These are phyloP conservation scores for Motacilla tschutschensis DNA, from an alignment of 2,113 vertebrate species.

Conservation along the genomic window DNA sequence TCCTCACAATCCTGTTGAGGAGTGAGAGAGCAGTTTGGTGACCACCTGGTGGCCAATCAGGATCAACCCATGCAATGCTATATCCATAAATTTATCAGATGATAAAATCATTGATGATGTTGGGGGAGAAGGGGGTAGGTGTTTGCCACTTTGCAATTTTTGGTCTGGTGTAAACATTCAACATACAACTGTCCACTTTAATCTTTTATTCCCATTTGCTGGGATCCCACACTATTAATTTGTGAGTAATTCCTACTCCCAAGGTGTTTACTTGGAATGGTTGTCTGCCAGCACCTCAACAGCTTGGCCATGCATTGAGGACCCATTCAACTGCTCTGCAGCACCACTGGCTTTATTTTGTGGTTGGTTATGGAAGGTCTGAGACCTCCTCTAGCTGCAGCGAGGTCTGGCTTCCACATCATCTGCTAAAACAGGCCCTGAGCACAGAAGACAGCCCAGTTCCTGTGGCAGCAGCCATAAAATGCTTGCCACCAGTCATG, in stretches of 20 bases:
- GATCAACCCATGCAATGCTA: neutral
- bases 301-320: neutral
- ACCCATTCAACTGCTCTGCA: neutral
- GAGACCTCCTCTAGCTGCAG: neutral
- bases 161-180: neutral
- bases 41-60: neutral
- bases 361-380: neutral
- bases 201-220: neutral
- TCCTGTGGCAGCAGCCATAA: neutral
- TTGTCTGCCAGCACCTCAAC: neutral
- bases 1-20: neutral
- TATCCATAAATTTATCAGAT: accelerated
- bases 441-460: neutral
- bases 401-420: neutral
- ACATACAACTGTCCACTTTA: neutral
- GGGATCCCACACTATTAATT: neutral
- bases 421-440: neutral
- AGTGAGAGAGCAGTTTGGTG: neutral
- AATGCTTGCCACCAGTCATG: neutral
- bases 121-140: no score
- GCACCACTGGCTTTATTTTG: neutral
- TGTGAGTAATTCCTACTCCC: neutral
- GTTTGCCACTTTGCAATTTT: neutral
- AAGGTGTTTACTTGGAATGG: neutral
- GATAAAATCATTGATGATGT: neutral